Conservation (phyloP, 2,113 vertebrate genomes). For the Nematolebias whitei region DNA sequence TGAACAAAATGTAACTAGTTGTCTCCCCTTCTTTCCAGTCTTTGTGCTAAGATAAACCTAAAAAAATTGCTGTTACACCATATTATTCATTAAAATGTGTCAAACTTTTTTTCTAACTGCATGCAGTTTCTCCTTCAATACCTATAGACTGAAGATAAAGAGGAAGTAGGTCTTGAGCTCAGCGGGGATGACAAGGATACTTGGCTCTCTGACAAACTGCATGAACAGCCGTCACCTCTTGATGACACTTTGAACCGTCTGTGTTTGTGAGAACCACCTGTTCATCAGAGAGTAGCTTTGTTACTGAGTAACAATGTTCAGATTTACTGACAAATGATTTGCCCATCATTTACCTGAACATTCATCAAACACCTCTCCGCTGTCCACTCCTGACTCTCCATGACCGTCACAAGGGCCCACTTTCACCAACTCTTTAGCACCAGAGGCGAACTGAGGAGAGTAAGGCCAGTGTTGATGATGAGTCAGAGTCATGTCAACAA, state of each 20-base stretch:
- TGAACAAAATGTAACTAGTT: too few relatives aligned
- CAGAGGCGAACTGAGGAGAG: slow-evolving; percentile 59
- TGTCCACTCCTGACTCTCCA: slow-evolving; percentile 46
- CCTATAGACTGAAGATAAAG: slow-evolving; percentile 55
- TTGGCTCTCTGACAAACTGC: slow-evolving; percentile 54
- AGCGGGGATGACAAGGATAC: slow-evolving; percentile 31
- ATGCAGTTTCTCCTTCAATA: slow-evolving; percentile 6
- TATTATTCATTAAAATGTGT: too few relatives aligned
- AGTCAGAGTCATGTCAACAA: neutral
- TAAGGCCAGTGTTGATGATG: neutral
- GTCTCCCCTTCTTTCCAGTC: too few relatives aligned
- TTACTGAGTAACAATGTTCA: neutral
- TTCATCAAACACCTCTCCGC: slow-evolving; percentile 48
- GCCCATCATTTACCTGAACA: slow-evolving; percentile 52
- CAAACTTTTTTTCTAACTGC: neutral
- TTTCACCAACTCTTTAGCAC: slow-evolving; percentile 40
- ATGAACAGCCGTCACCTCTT: slow-evolving; percentile 29
- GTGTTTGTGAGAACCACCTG: slow-evolving; percentile 34
- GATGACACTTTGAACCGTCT: slow-evolving; percentile 39
- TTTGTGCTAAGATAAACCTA: too few relatives aligned
- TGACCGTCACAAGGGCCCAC: slow-evolving; percentile 21
- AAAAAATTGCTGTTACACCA: neutral
- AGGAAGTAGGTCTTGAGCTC: slow-evolving; percentile 59
- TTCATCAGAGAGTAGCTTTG: slow-evolving; percentile 18
- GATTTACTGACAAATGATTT: neutral